Evolutionary conservation across 2,113 vertebrate species (phyloP).

Genomic region (Lepus timidus): DNA sequence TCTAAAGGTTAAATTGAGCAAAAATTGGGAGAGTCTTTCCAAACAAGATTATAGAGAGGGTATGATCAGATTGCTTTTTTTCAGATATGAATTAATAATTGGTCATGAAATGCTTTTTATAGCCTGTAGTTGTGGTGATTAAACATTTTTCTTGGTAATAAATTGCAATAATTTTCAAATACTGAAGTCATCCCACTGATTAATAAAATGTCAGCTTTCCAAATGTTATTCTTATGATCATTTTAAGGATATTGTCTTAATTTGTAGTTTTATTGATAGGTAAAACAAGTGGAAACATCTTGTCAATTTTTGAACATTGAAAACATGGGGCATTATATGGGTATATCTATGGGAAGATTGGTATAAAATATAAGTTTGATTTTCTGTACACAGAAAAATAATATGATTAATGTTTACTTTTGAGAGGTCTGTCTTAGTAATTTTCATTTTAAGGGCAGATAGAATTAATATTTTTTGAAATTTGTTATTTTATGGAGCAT

Average conservation of each 20-base stretch:
- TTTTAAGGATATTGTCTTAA: constrained; percentile 16
- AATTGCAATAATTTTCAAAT: constrained; percentile 19
- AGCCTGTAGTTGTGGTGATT: background rate
- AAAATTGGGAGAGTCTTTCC: constrained; percentile 9
- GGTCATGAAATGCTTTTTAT: background rate
- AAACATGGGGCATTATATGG: background rate
- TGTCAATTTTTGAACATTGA: background rate
- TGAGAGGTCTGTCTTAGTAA: background rate
- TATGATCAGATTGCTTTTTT: background rate
- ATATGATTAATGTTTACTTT: constrained; percentile 33
- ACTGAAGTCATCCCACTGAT: background rate
- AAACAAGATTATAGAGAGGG: background rate
- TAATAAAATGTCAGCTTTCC: background rate
- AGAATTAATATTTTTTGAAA: constrained; percentile 37
- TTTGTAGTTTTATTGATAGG: background rate
- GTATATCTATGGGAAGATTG: background rate
- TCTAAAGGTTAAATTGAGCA: background rate
- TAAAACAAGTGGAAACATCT: background rate
- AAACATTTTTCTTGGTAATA: constrained; percentile 2
- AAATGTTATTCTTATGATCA: background rate
- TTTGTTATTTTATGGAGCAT: background rate
- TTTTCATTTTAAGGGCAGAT: constrained; percentile 16
- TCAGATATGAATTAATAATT: background rate
- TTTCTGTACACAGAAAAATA: background rate
- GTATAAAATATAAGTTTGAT: background rate